Base-by-base conservation (phyloP, 2,797 vertebrate genomes). In the Tachyglossus aculeatus region DNA sequence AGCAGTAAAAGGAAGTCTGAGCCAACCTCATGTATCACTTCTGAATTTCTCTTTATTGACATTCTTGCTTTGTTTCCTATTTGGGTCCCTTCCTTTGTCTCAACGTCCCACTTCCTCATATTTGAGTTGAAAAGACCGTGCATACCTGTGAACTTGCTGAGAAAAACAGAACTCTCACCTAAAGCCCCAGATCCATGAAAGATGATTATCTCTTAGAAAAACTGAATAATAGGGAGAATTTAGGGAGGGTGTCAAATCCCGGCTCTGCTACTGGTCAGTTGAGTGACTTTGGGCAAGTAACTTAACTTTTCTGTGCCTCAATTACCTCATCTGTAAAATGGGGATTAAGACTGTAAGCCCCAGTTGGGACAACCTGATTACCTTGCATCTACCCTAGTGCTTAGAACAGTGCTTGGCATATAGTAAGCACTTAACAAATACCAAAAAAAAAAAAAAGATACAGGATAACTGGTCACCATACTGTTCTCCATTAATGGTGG, bases 31-130 rank as follows among this genome's bases (percentile, higher is more conserved):
- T 13, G 31, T 19, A 33, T 6, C 13, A 14, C 48, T 13, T 34
- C 9, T 24, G 33, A 77, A 13, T 22, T 41, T 6, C 0, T 22
- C n/a, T 33, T 53, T 55, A 21, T 5, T 18, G 61, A 14, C 25
- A 52, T 4, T 74, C 25, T 32, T 40, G 57, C 24, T 44, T 5
- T 10, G 59, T 48, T n/a, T 43, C 1, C 16, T 39, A 22, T 34
- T 37, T 50, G 61, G 8, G 24, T 68, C 9, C 62, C 39, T 0
- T 2, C 34, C 75, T 67, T 2, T 1, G 14, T 66, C 21, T 53
- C 9, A 33, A 45, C 24, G 43, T 61, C 64, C 22, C 33, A 44
- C 54, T 86, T 84, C 76, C 43, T 74, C 31, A 62, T 19, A 74
- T 40, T 3, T 53, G 80, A 53, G 24, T 14, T 37, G 62, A 14